Conservation (phyloP, 2,113 vertebrate genomes). For the Zosterops hypoxanthus region DNA sequence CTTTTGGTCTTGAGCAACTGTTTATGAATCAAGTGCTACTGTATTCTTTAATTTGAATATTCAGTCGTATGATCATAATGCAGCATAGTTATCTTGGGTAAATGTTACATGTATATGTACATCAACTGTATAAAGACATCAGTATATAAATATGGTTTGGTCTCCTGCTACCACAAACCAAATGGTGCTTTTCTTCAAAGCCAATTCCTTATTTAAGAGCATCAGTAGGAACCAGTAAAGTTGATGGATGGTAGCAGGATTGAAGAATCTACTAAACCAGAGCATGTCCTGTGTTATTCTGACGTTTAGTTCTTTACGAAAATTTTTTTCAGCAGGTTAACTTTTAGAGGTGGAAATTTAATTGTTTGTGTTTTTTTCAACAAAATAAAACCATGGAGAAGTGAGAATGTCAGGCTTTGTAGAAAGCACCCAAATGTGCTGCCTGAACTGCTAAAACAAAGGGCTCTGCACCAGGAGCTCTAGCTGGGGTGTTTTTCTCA, state of each 20-base stretch:
- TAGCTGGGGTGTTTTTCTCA: not conserved
- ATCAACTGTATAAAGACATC: not conserved
- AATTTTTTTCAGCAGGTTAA: not conserved
- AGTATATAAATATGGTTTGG: not conserved
- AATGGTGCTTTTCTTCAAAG: not conserved
- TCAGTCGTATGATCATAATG: not conserved
- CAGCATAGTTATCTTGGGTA: not conserved
- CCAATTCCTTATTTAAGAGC: not conserved
- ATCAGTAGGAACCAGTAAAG: not conserved
- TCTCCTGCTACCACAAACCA: not conserved
- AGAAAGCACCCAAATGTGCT: not conserved
- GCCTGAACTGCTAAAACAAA: not conserved
- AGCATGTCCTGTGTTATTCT: not conserved
- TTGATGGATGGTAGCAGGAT: not conserved
- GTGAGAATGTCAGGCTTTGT: not conserved
- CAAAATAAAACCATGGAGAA: not conserved
- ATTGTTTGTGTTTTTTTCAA: not conserved
- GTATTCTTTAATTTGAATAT: not conserved
- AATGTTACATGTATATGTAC: not conserved
- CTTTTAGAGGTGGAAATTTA: not conserved
- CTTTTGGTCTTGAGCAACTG: not conserved
- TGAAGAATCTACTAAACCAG: not conserved
- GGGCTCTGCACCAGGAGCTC: not conserved
- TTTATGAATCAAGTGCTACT: not conserved
- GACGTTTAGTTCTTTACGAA: not conserved